A percentile compares a stretch with the other conserved stretches of the same genome.
These are phyloP conservation scores for Tenrec ecaudatus DNA, from an alignment of 2,113 vertebrate genomes.

Conservation along the genomic window DNA sequence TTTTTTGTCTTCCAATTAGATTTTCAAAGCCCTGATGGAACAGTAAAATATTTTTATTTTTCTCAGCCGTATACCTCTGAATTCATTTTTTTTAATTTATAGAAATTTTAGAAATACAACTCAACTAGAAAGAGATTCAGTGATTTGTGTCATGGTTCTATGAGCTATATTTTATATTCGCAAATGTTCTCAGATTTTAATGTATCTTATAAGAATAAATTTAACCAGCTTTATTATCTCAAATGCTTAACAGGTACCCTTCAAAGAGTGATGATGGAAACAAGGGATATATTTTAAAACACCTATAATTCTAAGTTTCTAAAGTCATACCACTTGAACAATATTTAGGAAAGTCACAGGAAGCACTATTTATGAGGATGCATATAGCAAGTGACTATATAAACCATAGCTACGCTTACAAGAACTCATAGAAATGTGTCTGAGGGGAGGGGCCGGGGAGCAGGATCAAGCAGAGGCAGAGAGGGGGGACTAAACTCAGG, in stretches of 20 bases:
- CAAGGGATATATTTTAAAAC: not conserved
- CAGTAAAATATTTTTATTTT: constrained; percentile 1
- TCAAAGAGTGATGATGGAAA: not conserved
- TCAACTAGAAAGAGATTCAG: not conserved
- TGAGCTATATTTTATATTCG: not conserved
- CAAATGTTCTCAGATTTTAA: not conserved
- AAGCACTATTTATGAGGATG: not conserved
- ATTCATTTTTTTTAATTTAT: constrained; percentile 53
- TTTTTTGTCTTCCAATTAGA: not conserved
- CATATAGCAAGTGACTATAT: too few relatives aligned
- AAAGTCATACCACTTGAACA: not conserved
- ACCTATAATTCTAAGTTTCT: not conserved
- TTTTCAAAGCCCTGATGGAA: constrained; percentile 54
- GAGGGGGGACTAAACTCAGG: not conserved
- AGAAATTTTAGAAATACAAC: not conserved
- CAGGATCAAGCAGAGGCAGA: not conserved
- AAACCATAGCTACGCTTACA: not conserved
- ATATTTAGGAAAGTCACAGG: not conserved
- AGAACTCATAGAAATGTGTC: not conserved
- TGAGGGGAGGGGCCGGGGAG: not conserved
- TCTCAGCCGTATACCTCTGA: constrained; percentile 29
- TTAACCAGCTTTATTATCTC: not conserved
- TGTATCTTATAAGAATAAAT: not conserved
- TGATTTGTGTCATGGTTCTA: not conserved
- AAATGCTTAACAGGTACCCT: not conserved